Conservation (phyloP, 2,797 vertebrate genomes). For the Avahi laniger region DNA sequence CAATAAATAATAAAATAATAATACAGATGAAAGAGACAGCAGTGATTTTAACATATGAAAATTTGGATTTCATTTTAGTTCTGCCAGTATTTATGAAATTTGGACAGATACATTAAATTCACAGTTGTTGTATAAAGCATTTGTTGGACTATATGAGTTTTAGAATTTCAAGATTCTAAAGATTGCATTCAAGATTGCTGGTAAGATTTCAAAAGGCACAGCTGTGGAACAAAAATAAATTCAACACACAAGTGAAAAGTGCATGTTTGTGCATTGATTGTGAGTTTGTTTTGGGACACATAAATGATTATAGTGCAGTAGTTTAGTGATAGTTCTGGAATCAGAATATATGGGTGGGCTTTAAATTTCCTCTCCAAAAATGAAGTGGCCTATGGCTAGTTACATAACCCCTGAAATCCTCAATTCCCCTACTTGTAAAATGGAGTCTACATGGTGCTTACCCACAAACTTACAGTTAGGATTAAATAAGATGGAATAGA, state of each 20-base stretch:
- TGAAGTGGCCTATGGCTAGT: neutral
- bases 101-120: neutral
- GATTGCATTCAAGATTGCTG: neutral
- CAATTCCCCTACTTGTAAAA: neutral
- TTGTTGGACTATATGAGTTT: neutral
- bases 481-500: neutral
- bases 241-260: neutral
- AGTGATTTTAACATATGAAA: neutral
- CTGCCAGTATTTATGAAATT: conserved; percentile 17
- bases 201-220: conserved; percentile 24
- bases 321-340: neutral
- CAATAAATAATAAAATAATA: neutral
- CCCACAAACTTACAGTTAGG: neutral
- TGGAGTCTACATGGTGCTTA: neutral
- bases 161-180: neutral
- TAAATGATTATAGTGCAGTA: neutral
- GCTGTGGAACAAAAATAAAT: neutral
- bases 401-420: neutral
- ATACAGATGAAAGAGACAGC: neutral
- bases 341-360: neutral
- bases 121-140: neutral
- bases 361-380: neutral
- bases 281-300: neutral
- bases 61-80: neutral
- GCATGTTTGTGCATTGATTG: neutral